phyloP scores from a whole-genome alignment of 2,888 invertebrate species.

The Scaptodrosophila latifasciaeformis region DNA sequence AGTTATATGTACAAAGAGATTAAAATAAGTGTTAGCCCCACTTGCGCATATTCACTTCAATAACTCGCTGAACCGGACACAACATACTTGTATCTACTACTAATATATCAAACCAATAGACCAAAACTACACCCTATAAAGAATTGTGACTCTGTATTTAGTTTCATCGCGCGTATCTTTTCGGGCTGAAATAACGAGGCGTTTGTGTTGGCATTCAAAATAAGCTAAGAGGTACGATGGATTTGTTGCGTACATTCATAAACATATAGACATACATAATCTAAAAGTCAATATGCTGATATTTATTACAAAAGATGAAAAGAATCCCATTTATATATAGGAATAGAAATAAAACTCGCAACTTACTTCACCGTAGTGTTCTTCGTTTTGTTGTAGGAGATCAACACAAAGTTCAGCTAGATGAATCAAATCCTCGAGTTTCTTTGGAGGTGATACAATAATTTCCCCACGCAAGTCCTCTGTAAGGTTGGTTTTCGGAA shows the following conservation, averaged over 20 bases:
- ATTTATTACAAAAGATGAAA: no score
- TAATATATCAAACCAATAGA: no score
- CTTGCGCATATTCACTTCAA: no score
- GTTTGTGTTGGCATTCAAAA: no score
- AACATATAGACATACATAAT: conserved; percentile 24
- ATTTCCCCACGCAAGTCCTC: conserved; percentile 89
- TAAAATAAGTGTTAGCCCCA: conserved; percentile 8
- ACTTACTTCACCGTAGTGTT: conserved; percentile 98
- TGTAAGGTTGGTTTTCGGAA: conserved; percentile 68
- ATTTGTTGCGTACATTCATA: no score
- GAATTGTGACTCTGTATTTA: no score
- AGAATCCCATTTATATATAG: conserved; percentile 1
- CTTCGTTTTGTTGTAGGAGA: conserved; percentile 98
- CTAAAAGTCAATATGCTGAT: conserved; percentile 4
- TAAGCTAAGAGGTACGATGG: no score
- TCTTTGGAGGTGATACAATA: conserved; percentile 87
- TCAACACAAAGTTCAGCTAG: conserved; percentile 99
- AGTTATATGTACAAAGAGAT: neutral
- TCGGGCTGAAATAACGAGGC: no score
- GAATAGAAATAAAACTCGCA: conserved; percentile 1
- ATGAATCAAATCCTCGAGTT: conserved; percentile 96
- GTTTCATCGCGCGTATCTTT: no score
- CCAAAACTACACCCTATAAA: no score
- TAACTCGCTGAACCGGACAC: no score
- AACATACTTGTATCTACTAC: no score